Percentiles rank a stretch among this genome's conserved stretches.
These are phyloP conservation scores for Aldrovandia affinis DNA, from an alignment of 2,797 vertebrate genomes.

Conservation along the genomic window DNA sequence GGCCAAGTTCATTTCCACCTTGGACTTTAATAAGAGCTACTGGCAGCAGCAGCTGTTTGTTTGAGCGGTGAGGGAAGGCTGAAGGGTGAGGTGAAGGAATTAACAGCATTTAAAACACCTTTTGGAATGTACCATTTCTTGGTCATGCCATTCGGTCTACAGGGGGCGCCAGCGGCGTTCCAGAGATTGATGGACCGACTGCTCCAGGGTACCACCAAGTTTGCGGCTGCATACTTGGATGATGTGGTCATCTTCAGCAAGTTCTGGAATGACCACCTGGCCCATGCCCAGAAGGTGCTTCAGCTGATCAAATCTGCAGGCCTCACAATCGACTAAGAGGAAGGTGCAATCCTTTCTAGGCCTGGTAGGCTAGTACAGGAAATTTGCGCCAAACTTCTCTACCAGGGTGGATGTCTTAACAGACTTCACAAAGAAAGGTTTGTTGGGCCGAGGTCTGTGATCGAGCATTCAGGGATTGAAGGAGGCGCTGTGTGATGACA, in stretches of 20 bases:
- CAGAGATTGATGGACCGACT: slow-evolving; percentile 31
- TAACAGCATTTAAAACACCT: slow-evolving; percentile 16
- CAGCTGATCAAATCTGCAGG: neutral
- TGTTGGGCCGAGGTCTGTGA: neutral
- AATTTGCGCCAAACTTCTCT: slow-evolving; percentile 36
- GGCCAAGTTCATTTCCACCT: slow-evolving; percentile 17
- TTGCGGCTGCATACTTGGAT: slow-evolving; percentile 24
- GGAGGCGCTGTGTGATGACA: neutral
- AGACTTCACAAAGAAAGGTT: slow-evolving; percentile 17
- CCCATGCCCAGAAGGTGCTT: slow-evolving; percentile 4
- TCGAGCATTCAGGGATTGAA: slow-evolving; percentile 7
- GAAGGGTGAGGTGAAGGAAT: no score
- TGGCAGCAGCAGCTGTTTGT: slow-evolving; percentile 21
- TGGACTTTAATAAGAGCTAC: slow-evolving; percentile 28
- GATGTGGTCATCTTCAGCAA: no score
- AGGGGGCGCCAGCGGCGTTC: slow-evolving; percentile 7
- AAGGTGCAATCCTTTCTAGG: slow-evolving; percentile 29
- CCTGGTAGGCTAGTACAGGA: slow-evolving; percentile 28
- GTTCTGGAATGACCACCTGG: slow-evolving; percentile 16
- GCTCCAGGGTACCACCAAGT: neutral
- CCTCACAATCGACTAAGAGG: slow-evolving; percentile 34
- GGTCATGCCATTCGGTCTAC: slow-evolving; percentile 28
- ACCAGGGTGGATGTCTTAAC: neutral
- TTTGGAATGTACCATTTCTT: slow-evolving; percentile 24
- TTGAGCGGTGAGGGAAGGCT: neutral